Evolutionary conservation across 2,888 invertebrate genomes (phyloP), one percentile per base, ranked within the genome.

Genomic region (Chydorus sphaericus): DNA sequence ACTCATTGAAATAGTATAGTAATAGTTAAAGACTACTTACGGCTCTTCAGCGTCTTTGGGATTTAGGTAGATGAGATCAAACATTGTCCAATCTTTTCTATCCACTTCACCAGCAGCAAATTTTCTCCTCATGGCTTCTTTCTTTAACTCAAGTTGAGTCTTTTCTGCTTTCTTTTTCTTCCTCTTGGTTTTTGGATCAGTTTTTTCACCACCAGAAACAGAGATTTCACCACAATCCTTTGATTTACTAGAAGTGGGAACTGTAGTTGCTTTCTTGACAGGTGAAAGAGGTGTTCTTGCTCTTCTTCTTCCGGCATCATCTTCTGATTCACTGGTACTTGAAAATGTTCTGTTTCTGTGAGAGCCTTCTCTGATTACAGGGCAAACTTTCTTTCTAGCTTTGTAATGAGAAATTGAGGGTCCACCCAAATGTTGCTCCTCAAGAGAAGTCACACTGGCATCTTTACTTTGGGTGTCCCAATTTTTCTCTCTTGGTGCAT

Each of bases 21-120:
- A 26, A 6, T 11, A 20, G 20, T 44, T 44, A 7, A 26, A 14
- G 5, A 4, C 16, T 16, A 39, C 44, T 44, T 44, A 44, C 44
- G 44, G 44, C 57, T 54, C 30, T 63, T 63, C 33, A 26, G 36
- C 52, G 18, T 36, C 52, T 1, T 74, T 69, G 4, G 92, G 92
- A 72, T 93, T 93, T 71, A 88, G 92, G 71, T 84, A 89, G 65
- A 93, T 89, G 54, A 92, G 77, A 71, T 93, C 92, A 62, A 85
- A 83, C 90, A 94, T 92, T 48, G 85, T 91, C 61, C 93, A 77
- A 56, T 68, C 69, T 18, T 62, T 62, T 28, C 66, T 60, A 57
- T 70, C 69, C 6, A 69, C 66, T 18, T 62, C 59, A 29, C 62
- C 62, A 30, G 60, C 57, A 23, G 60, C 57, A 30, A 62, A 58